Evolutionary conservation across 2,888 invertebrate species (phyloP).

Genomic region (Drosophila nr. perissopoda): DNA sequence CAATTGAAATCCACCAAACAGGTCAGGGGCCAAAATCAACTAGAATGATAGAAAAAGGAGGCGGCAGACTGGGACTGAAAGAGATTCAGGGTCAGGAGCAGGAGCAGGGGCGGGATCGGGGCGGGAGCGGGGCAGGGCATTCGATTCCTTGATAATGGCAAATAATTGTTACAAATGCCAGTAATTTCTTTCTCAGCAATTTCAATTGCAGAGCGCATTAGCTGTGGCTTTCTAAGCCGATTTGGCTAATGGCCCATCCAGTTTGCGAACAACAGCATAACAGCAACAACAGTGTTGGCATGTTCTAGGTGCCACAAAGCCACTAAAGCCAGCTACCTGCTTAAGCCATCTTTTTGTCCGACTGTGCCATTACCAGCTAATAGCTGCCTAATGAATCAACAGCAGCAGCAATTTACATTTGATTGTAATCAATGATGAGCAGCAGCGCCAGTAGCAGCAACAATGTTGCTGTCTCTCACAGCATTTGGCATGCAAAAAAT

Average conservation of each 20-base stretch:
- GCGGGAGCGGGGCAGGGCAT: conserved; percentile 16
- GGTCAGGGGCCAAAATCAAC: conserved; percentile 29
- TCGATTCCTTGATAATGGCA: conserved; percentile 65
- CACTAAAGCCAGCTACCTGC: conserved; percentile 12
- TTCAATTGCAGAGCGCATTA: conserved; percentile 43
- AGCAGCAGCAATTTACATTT: conserved; percentile 52
- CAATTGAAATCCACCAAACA: conserved; percentile 22
- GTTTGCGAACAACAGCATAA: conserved; percentile 39
- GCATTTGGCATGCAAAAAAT: conserved; percentile 33
- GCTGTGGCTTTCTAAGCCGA: conserved; percentile 65
- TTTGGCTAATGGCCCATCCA: conserved; percentile 66
- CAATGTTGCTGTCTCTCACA: conserved; percentile 28
- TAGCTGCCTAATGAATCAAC: conserved; percentile 54
- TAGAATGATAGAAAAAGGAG: neutral
- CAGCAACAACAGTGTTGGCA: conserved; percentile 15
- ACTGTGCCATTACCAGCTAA: conserved; percentile 41
- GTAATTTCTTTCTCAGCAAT: conserved; percentile 51
- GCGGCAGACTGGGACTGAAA: neutral
- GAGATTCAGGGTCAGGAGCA: neutral
- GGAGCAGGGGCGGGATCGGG: neutral
- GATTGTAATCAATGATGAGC: conserved; percentile 58
- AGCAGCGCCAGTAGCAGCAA: conserved; percentile 18
- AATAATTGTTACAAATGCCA: conserved; percentile 73
- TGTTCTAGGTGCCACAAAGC: conserved; percentile 36
- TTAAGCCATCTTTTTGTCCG: conserved; percentile 19